A percentile compares a stretch with the other conserved stretches of the same genome.
These are phyloP conservation scores for Volucella inanis DNA, from an alignment of 2,888 invertebrate species.

Conservation along the genomic window DNA sequence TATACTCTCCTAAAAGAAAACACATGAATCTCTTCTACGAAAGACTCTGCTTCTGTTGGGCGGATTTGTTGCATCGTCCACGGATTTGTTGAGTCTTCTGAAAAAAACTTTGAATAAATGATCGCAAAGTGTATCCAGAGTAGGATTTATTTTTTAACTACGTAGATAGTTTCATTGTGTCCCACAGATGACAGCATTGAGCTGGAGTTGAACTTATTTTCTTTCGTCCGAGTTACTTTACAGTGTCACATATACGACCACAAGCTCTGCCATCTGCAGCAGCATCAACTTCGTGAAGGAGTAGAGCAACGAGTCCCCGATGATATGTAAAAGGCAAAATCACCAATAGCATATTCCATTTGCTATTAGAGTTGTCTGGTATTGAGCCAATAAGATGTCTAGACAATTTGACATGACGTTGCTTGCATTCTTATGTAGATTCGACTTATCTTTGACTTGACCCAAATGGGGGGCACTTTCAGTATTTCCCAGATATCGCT, in stretches of 20 bases:
- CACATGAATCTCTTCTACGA: background rate
- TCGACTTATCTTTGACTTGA: background rate
- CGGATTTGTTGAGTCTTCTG: slow-evolving; percentile 12
- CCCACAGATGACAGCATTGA: slow-evolving; percentile 7
- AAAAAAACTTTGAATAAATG: slow-evolving; percentile 35
- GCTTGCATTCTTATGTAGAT: background rate
- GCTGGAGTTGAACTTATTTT: background rate
- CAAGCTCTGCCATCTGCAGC: background rate
- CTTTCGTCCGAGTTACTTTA: too few species aligned
- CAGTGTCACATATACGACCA: too few species aligned
- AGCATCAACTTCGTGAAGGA: background rate
- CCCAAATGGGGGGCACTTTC: background rate
- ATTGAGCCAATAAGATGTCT: slow-evolving; percentile 18
- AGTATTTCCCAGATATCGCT: background rate
- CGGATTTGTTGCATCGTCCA: slow-evolving; percentile 29
- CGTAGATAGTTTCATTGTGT: slow-evolving; percentile 19
- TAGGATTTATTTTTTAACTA: slow-evolving; percentile 14
- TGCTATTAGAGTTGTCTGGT: slow-evolving; percentile 1
- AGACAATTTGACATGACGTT: slow-evolving; percentile 19
- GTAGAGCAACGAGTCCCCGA: background rate
- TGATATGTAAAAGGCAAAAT: background rate
- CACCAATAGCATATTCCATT: background rate
- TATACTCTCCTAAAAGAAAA: background rate
- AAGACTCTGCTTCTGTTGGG: background rate
- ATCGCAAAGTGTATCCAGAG: slow-evolving; percentile 27